phyloP scores from a whole-genome alignment of 2,113 vertebrate species.

The Triplophysa rosa region DNA sequence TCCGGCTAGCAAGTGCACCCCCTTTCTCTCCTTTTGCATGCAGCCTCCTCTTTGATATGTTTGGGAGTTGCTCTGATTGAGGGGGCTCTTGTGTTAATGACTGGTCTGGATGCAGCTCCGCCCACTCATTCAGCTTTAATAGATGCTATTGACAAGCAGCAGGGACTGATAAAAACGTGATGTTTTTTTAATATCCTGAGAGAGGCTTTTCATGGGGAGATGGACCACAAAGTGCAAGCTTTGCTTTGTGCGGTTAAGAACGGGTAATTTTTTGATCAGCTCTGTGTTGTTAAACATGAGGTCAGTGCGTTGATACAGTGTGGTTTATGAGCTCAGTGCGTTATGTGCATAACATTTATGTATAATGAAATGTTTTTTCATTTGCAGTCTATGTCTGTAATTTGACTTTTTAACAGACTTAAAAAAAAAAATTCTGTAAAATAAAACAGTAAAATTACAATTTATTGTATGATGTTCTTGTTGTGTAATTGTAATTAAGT shows the following conservation, averaged over 20 bases:
- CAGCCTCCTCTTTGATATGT: slow-evolving; percentile 73
- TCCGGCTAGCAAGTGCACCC: slow-evolving; percentile 57
- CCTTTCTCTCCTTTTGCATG: slow-evolving; percentile 69
- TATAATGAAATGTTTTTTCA: no score
- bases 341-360: no score
- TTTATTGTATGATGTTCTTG: no score
- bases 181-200: slow-evolving; percentile 49
- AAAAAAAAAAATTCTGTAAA: no score
- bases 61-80: slow-evolving; percentile 66
- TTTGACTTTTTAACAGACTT: no score
- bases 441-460: no score
- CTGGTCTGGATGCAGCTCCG: slow-evolving; percentile 57
- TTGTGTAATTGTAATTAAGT: no score
- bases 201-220: slow-evolving; percentile 28
- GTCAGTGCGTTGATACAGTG: background rate
- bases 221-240: slow-evolving; percentile 15
- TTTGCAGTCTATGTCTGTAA: no score
- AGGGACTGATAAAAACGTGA: slow-evolving; percentile 67
- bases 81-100: slow-evolving; percentile 72
- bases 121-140: slow-evolving; percentile 70
- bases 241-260: slow-evolving; percentile 28
- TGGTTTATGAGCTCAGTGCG: slow-evolving; percentile 12
- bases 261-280: slow-evolving; percentile 16
- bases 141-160: slow-evolving; percentile 72
- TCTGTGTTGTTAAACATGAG: slow-evolving; percentile 26